A percentile compares a stretch with the other conserved stretches of the same genome.
These are phyloP conservation scores for Paramuricea clavata DNA, from an alignment of 92 coral and sea anemone species.

Conservation along the genomic window DNA sequence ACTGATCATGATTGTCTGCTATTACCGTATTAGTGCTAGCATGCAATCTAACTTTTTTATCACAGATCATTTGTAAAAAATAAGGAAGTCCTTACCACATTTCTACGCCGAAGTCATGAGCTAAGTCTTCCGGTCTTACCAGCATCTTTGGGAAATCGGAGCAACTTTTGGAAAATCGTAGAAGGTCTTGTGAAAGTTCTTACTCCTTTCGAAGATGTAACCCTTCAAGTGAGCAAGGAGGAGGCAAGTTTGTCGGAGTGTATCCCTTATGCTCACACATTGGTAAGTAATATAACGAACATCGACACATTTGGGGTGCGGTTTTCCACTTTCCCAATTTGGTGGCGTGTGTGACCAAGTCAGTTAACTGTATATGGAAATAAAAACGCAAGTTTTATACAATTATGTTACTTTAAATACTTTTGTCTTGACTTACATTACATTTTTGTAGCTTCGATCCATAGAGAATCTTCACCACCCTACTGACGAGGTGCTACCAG, in stretches of 20 bases:
- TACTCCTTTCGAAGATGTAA: slow-evolving; percentile 33
- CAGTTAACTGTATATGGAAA: not conserved
- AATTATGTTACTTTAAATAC: not conserved
- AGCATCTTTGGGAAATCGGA: slow-evolving; percentile 29
- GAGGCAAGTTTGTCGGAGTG: slow-evolving; percentile 18
- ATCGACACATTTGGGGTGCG: not conserved
- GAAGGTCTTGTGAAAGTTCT: slow-evolving; percentile 7
- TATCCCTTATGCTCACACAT: slow-evolving; percentile 28
- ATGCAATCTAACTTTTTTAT: not conserved
- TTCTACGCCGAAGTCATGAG: not conserved
- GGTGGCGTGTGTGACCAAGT: no score
- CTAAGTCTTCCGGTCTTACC: slow-evolving; percentile 26
- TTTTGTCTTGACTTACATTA: not conserved
- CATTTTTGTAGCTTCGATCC: slow-evolving; percentile 3
- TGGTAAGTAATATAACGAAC: not conserved
- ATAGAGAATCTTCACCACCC: slow-evolving; percentile 1
- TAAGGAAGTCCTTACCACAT: not conserved
- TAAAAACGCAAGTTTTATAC: not conserved
- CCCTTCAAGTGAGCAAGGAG: slow-evolving; percentile 25
- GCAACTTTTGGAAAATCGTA: slow-evolving; percentile 26
- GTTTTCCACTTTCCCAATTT: no score
- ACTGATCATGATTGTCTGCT: no score
- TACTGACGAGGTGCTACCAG: slow-evolving; percentile 3
- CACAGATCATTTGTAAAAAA: slow-evolving; percentile 11
- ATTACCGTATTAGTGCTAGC: not conserved